Evolutionary conservation across 92 coral and sea anemone species (phyloP).

Genomic region (Galaxea fascicularis): DNA sequence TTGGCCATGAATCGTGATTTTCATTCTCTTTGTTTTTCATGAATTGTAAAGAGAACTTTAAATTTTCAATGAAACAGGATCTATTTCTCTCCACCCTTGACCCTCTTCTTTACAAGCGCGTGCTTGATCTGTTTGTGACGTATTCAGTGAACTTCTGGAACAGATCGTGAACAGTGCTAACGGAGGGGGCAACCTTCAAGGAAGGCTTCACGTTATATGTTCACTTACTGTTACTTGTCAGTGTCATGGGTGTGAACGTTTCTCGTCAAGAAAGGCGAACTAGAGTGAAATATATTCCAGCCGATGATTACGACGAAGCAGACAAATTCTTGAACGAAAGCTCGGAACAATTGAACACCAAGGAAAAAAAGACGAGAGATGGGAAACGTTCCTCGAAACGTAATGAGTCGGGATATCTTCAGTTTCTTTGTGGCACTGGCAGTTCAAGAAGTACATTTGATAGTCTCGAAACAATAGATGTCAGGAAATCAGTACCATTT

Average conservation of each 20-base stretch:
- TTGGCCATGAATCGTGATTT: too few species aligned
- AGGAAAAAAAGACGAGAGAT: not conserved
- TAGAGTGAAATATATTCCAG: conserved; percentile 20
- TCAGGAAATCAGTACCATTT: conserved; percentile 47
- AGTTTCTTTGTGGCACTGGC: not conserved
- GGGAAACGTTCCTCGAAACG: conserved; percentile 1
- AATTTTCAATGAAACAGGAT: too few species aligned
- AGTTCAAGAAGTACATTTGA: not conserved
- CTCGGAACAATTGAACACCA: not conserved
- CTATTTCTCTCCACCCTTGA: too few species aligned
- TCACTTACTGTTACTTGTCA: too few species aligned
- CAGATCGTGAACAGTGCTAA: too few species aligned
- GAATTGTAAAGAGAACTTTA: too few species aligned
- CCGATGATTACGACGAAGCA: not conserved
- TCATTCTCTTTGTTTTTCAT: too few species aligned
- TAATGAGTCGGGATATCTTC: not conserved
- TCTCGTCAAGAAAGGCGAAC: not conserved
- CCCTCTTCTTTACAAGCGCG: conserved; percentile 9
- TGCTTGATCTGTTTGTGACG: conserved; percentile 14
- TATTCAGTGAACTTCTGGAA: too few species aligned
- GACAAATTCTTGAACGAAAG: conserved; percentile 17
- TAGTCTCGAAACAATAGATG: conserved; percentile 29
- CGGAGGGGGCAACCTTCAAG: not conserved
- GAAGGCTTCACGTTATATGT: too few species aligned
- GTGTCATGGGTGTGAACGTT: conserved; percentile 35